These are phyloP conservation scores for Idaea straminata DNA, from an alignment of 2,888 invertebrate species.

Conservation along the genomic window DNA sequence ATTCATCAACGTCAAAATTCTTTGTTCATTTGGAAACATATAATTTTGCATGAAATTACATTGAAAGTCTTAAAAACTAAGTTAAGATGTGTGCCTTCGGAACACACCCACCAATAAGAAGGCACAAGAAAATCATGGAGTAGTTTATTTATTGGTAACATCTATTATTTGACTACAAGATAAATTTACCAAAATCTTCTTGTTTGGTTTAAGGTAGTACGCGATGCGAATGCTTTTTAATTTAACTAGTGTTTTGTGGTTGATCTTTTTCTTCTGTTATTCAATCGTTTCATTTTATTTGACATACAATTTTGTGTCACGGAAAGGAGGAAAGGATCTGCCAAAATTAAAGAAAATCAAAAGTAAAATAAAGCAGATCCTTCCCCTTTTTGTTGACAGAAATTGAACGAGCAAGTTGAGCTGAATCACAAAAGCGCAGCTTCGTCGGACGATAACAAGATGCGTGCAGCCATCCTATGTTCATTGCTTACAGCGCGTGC, in stretches of 20 bases:
- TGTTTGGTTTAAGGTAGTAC: not conserved
- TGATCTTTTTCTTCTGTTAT: slow-evolving; percentile 65
- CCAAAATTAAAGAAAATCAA: not conserved
- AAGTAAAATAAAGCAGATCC: slow-evolving; percentile 61
- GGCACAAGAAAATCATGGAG: too few species aligned
- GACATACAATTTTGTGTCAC: slow-evolving; percentile 31
- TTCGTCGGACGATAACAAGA: not conserved
- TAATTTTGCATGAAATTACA: too few species aligned
- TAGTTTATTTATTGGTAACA: too few species aligned
- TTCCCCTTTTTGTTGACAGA: slow-evolving; percentile 87
- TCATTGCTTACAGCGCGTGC: not conserved
- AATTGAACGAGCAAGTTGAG: slow-evolving; percentile 26
- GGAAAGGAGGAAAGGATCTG: slow-evolving; percentile 76
- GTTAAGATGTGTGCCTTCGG: too few species aligned
- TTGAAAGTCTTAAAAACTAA: too few species aligned
- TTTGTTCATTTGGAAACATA: too few species aligned
- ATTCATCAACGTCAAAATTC: too few species aligned
- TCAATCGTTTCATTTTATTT: slow-evolving; percentile 21
- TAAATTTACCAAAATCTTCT: too few species aligned
- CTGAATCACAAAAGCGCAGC: not conserved
- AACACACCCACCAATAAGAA: too few species aligned
- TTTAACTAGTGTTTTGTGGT: slow-evolving; percentile 29
- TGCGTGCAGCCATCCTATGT: not conserved
- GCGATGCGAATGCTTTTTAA: not conserved
- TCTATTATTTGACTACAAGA: too few species aligned